Evolutionary conservation across 2,797 vertebrate species (phyloP), one percentile per base, ranked within the genome.

Genomic region (Pterois miles): DNA sequence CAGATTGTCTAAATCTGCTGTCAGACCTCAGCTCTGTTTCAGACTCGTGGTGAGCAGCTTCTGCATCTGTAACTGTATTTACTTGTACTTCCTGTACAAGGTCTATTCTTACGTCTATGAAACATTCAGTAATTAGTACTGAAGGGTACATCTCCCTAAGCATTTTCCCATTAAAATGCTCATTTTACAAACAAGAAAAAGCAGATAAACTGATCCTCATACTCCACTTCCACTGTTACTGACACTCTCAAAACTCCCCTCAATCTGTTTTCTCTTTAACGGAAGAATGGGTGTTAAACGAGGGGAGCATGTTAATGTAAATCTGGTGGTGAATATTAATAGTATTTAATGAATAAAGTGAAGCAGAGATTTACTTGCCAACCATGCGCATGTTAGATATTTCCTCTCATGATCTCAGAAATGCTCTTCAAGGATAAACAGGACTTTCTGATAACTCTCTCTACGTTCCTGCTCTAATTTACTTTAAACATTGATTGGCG

Each of bases 101-200:
- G 27, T 27, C 16, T 46, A 3, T 25, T 33, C 13, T 59, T 1
- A 29, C 20, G 2, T 71, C 6, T 1, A 65, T 59, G 0, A 46
- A 65, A 60, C 43, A 46, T 5, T 36, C 48, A 48, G 34, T 11
- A 14, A 57, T 70, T 22, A 29, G 12, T 4, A 20, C 50, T 18
- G 6, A 64, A 22, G 9, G 69, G 4, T 71, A 56, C 46, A 53
- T 27, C 23, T 40, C 4, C 3, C 1, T 14, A 5, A 54, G 73
- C 59, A 38, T 48, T n/a, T 38, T 22, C 3, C 9, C 2, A 0
- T 20, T 29, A 29, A 57, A 20, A 13, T 5, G 27, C 6, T 40
- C 7, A 20, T 34, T 68, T 67, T n/a, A 13, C 23, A 71, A 67
- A 84, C 22, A 62, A 8, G 3, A 34, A 62, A 25, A 58, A 56